Conservation (phyloP, 1,140 invertebrate species). For the Asobara japonica region DNA sequence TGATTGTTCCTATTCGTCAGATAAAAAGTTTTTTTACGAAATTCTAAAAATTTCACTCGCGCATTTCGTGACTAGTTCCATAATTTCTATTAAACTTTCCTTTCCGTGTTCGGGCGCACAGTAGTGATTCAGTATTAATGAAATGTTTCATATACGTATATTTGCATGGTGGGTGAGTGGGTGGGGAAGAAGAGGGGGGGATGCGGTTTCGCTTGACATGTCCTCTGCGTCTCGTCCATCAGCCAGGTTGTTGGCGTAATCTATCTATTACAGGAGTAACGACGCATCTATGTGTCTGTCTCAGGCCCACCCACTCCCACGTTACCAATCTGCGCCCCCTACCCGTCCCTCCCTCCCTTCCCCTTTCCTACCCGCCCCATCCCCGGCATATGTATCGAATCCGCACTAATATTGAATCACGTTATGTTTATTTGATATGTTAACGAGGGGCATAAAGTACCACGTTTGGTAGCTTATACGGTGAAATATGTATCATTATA, state of each 20-base stretch:
- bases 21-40: too few relatives aligned
- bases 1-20: too few relatives aligned
- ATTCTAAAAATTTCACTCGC: too few relatives aligned
- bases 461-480: too few relatives aligned
- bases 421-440: not conserved
- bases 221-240: constrained; percentile 32
- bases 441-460: not conserved
- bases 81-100: too few relatives aligned
- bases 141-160: too few relatives aligned
- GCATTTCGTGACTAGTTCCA: too few relatives aligned
- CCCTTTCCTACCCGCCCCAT: too few relatives aligned
- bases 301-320: not conserved
- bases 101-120: too few relatives aligned
- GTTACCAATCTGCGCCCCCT: not conserved
- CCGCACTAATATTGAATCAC: not conserved
- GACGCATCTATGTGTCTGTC: constrained; percentile 24
- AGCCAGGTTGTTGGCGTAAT: constrained; percentile 25
- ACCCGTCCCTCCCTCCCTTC: too few relatives aligned
- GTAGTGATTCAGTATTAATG: too few relatives aligned
- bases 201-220: constrained; percentile 13
- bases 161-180: not conserved
- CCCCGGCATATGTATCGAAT: not conserved
- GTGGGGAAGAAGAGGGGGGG: not conserved
- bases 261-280: constrained; percentile 36
- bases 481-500: too few relatives aligned